These are phyloP conservation scores for Embidobia sp. DNA, from an alignment of 2,888 invertebrate species.

Conservation along the genomic window DNA sequence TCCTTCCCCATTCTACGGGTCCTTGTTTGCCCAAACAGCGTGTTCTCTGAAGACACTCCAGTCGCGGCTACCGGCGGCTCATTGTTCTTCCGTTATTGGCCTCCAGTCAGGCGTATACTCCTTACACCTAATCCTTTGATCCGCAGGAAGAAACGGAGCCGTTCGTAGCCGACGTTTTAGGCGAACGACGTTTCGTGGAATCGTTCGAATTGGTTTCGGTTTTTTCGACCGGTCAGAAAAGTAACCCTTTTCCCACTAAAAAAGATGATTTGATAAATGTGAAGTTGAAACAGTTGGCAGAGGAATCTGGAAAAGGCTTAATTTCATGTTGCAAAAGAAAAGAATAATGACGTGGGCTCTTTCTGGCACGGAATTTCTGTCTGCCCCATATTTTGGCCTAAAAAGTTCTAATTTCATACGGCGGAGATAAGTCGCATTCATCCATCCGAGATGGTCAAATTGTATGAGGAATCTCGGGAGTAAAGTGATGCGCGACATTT, in stretches of 20 bases:
- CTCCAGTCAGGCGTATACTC: conserved; percentile 75
- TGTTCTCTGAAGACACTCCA: conserved; percentile 65
- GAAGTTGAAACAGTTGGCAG: no score
- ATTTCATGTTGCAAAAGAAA: no score
- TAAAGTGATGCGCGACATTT: conserved; percentile 32
- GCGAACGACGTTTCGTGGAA: conserved; percentile 34
- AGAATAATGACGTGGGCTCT: no score
- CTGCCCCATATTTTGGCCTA: no score
- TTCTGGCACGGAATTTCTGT: no score
- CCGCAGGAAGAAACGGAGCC: conserved; percentile 79
- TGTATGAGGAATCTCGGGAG: conserved; percentile 36
- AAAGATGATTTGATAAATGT: no score
- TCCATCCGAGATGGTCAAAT: conserved; percentile 8
- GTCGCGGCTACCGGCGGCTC: conserved; percentile 63
- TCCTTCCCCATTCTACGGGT: conserved; percentile 50
- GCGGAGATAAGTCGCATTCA: conserved; percentile 14
- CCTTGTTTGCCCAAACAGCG: conserved; percentile 70
- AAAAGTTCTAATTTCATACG: conserved; percentile 13
- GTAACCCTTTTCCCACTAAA: no score
- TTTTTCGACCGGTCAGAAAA: no score
- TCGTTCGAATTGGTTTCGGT: no score
- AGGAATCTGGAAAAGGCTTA: no score
- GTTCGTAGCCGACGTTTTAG: conserved; percentile 78
- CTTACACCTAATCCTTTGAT: conserved; percentile 80
- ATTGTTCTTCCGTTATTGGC: conserved; percentile 79